phyloP scores from a whole-genome alignment of 2,113 vertebrate species.

The Meleagris gallopavo region DNA sequence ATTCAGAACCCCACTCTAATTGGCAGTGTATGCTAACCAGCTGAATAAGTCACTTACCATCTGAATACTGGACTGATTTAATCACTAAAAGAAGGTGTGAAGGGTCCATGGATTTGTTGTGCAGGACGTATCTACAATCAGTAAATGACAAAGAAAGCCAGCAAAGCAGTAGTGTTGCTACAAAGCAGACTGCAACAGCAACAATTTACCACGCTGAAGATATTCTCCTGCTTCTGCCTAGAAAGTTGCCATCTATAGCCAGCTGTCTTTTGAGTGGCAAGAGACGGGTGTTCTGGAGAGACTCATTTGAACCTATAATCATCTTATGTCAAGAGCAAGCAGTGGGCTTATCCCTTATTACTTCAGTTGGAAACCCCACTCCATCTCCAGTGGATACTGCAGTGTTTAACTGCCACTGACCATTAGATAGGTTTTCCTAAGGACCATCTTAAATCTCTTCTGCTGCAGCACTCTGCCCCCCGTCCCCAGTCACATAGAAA shows the following conservation, averaged over 20 bases:
- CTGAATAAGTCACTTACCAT: not conserved
- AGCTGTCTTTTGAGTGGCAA: not conserved
- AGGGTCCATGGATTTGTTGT: not conserved
- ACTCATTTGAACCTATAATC: not conserved
- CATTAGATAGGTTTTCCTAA: not conserved
- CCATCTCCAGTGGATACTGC: not conserved
- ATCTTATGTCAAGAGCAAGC: not conserved
- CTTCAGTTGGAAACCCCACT: not conserved
- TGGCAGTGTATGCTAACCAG: conserved; percentile 21
- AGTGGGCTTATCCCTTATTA: not conserved
- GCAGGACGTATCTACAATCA: not conserved
- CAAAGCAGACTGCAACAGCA: not conserved
- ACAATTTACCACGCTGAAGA: not conserved
- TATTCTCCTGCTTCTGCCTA: not conserved
- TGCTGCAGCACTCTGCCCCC: not conserved
- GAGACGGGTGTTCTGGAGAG: not conserved
- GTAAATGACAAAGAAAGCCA: not conserved
- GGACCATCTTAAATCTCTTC: not conserved
- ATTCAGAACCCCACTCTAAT: conserved; percentile 17
- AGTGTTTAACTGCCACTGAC: not conserved
- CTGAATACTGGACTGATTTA: not conserved
- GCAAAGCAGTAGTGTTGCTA: not conserved
- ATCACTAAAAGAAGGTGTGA: not conserved
- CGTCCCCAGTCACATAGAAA: not conserved
- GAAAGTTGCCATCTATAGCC: not conserved